phyloP scores from a whole-genome alignment of 2,888 invertebrate species.

The Hypsopygia costalis region DNA sequence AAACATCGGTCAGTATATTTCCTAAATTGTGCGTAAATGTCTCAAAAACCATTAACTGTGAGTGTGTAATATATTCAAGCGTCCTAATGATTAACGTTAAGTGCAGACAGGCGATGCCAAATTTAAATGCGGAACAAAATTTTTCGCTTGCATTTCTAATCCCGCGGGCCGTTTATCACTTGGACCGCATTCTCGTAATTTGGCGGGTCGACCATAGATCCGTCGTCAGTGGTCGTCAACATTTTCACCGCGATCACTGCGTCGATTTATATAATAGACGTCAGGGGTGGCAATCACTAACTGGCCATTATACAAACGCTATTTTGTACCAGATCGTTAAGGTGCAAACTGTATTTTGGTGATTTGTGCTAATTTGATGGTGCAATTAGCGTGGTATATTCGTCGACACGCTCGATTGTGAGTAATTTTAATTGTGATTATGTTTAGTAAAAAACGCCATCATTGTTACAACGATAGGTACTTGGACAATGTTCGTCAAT shows the following conservation, averaged over 20 bases:
- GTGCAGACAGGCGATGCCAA: slow-evolving; percentile 5
- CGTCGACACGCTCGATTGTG: no score
- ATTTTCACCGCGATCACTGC: slow-evolving; percentile 33
- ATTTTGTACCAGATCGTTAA: slow-evolving; percentile 25
- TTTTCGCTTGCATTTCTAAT: slow-evolving; percentile 10
- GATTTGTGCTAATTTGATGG: neutral
- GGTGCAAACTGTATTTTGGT: neutral
- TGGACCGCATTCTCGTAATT: slow-evolving; percentile 19
- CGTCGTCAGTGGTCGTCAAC: slow-evolving; percentile 42
- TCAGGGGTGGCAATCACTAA: slow-evolving; percentile 47
- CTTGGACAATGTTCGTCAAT: no score
- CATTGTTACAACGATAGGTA: no score
- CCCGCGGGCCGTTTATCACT: slow-evolving; percentile 8
- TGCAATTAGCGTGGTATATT: neutral
- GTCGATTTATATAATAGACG: slow-evolving; percentile 54
- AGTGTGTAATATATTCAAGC: slow-evolving; percentile 7
- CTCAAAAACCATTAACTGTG: slow-evolving; percentile 4
- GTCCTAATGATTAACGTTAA: slow-evolving; percentile 8
- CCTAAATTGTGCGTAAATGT: slow-evolving; percentile 10
- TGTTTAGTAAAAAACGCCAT: no score
- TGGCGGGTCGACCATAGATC: slow-evolving; percentile 34
- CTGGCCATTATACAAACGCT: slow-evolving; percentile 32
- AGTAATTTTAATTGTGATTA: no score
- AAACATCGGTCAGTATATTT: neutral
- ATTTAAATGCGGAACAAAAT: slow-evolving; percentile 11